Percentiles rank a stretch among this genome's conserved stretches.
Evolutionary conservation across 2,113 vertebrate genomes (phyloP).

Genomic region (Brienomyrus longianalis): DNA sequence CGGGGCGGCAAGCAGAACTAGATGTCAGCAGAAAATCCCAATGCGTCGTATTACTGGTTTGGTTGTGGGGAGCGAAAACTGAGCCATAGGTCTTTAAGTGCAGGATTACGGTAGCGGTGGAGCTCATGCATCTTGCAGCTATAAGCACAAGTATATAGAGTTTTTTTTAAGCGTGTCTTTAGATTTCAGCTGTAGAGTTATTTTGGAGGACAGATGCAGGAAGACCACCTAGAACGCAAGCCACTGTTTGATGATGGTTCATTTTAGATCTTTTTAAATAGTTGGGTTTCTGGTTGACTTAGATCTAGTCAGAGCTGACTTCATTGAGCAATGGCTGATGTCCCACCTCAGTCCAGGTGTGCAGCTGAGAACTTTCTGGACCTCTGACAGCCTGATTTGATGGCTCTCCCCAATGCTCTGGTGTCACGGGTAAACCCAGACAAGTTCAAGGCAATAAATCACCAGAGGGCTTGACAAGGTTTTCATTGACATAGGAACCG

Average conservation of each 20-base stretch:
- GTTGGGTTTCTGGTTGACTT: neutral
- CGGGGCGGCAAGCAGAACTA: neutral
- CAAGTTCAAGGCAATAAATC: conserved; percentile 8
- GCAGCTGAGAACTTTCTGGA: neutral
- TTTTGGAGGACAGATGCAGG: neutral
- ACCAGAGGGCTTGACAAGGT: neutral
- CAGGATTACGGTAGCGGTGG: neutral
- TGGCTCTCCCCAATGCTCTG: neutral
- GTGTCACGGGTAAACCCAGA: neutral
- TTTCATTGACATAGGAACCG: neutral
- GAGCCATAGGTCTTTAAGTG: neutral
- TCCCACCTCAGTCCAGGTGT: neutral
- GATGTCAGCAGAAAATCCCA: neutral
- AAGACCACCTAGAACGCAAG: neutral
- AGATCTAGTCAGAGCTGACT: neutral
- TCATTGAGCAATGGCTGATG: neutral
- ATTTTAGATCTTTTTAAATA: neutral
- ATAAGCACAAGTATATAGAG: neutral
- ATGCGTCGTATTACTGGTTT: neutral
- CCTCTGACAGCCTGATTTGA: neutral
- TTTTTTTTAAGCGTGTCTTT: neutral
- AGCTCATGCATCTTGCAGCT: neutral
- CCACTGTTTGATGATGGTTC: neutral
- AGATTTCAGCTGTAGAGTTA: neutral
- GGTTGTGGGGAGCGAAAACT: neutral